A percentile compares a stretch with the other conserved stretches of the same genome.
Evolutionary conservation across 2,113 vertebrate species (phyloP).

Genomic region (Tretioscincus oriximinensis): DNA sequence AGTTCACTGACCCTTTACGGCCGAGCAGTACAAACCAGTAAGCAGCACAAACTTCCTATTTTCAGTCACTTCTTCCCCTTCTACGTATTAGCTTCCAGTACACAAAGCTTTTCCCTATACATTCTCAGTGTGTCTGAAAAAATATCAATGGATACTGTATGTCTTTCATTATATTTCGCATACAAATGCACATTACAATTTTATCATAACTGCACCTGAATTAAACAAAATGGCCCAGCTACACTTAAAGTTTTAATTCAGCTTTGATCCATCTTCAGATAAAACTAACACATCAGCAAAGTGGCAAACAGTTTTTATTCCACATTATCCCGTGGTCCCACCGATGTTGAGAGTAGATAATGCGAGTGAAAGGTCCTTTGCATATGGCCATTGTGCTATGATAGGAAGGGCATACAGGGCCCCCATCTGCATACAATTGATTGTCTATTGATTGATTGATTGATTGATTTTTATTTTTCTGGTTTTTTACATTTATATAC

Average conservation of each 20-base stretch:
- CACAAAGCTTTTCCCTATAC: conserved; percentile 43
- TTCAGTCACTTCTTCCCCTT: conserved; percentile 61
- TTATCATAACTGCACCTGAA: not conserved
- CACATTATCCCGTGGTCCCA: too few species aligned
- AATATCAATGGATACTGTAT: conserved; percentile 25
- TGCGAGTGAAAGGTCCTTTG: too few species aligned
- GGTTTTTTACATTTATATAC: too few species aligned
- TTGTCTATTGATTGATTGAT: too few species aligned
- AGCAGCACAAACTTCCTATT: conserved; percentile 63
- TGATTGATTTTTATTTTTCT: too few species aligned
- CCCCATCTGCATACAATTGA: too few species aligned
- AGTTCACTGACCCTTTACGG: conserved; percentile 69
- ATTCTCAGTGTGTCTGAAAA: conserved; percentile 56
- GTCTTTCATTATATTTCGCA: not conserved
- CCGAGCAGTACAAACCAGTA: conserved; percentile 66
- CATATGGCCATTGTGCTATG: too few species aligned
- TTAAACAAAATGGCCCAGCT: not conserved
- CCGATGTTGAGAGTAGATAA: too few species aligned
- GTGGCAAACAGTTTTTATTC: too few species aligned
- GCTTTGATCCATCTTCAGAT: not conserved
- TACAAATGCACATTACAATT: not conserved
- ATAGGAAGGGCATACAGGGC: too few species aligned
- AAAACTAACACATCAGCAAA: too few species aligned
- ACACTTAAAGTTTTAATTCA: not conserved
- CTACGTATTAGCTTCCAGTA: conserved; percentile 46